These are phyloP conservation scores for Suncus etruscus DNA, from an alignment of 2,113 vertebrate species.

Conservation along the genomic window DNA sequence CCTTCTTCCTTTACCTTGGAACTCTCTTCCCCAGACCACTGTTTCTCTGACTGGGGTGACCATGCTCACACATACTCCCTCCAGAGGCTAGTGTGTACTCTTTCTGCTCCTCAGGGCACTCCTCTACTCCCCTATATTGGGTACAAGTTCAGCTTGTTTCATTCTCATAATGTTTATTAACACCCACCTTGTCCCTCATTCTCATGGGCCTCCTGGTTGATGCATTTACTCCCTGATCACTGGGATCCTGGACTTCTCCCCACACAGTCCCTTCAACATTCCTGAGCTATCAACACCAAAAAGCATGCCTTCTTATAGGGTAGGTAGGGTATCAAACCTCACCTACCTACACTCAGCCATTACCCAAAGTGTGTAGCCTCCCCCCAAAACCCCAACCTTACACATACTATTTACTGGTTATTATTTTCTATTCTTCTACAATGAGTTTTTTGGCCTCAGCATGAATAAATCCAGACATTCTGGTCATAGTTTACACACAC, in stretches of 20 bases:
- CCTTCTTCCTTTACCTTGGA: background rate
- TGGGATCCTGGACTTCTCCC: background rate
- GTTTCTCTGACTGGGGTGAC: background rate
- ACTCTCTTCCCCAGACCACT: background rate
- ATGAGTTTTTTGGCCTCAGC: background rate
- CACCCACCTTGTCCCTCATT: background rate
- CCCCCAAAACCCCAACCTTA: background rate
- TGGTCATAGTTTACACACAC: background rate
- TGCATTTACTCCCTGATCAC: background rate
- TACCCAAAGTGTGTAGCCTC: background rate
- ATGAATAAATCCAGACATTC: background rate
- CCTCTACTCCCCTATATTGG: background rate
- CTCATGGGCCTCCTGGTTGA: background rate
- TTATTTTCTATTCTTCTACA: background rate
- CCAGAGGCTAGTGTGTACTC: background rate
- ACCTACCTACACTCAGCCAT: background rate
- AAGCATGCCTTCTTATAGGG: background rate
- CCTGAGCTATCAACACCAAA: background rate
- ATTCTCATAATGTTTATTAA: rapidly evolving
- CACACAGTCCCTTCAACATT: background rate
- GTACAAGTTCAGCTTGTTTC: background rate
- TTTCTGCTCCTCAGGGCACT: background rate
- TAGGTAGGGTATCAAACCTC: background rate
- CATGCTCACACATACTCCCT: background rate
- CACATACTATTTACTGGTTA: background rate